A percentile compares a stretch with the other conserved stretches of the same genome.
These are phyloP conservation scores for Thermophis baileyi DNA, from an alignment of 2,113 vertebrate species.

Conservation along the genomic window DNA sequence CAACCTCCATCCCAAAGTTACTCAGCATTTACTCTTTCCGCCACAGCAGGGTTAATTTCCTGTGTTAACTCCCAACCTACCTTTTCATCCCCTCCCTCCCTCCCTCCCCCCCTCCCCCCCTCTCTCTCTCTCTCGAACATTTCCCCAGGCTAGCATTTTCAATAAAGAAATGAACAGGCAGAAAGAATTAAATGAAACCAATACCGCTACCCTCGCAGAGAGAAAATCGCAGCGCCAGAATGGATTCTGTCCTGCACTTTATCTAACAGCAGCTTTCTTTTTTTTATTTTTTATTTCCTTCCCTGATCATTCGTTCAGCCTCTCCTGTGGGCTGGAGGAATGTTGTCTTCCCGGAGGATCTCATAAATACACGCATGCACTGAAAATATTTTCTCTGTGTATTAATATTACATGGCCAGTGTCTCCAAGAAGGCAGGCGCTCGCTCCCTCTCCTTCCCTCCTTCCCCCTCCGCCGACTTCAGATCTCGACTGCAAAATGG, in stretches of 20 bases:
- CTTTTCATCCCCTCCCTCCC: slow-evolving; percentile 61
- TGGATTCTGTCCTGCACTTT: slow-evolving; percentile 54
- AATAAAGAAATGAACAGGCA: slow-evolving; percentile 74
- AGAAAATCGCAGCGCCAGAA: slow-evolving; percentile 21
- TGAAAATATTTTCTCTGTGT: slow-evolving; percentile 61
- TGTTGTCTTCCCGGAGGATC: slow-evolving; percentile 57
- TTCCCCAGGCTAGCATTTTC: slow-evolving; percentile 73
- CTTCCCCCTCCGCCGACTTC: neutral
- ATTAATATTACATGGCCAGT: slow-evolving; percentile 66
- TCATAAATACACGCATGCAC: slow-evolving; percentile 64
- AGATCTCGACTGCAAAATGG: slow-evolving; percentile 53
- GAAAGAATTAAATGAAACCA: slow-evolving; percentile 78
- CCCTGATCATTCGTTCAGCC: slow-evolving; percentile 52
- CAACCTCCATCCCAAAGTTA: slow-evolving; percentile 28
- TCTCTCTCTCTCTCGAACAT: slow-evolving; percentile 40
- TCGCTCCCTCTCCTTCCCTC: slow-evolving; percentile 17
- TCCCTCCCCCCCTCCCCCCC: neutral
- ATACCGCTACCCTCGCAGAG: slow-evolving; percentile 56
- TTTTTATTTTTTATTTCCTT: neutral
- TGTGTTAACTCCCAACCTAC: slow-evolving; percentile 64
- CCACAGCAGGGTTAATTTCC: slow-evolving; percentile 72
- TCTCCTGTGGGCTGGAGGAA: slow-evolving; percentile 49
- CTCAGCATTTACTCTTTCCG: slow-evolving; percentile 58
- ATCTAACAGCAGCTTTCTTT: slow-evolving; percentile 38
- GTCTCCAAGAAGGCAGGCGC: slow-evolving; percentile 37